Conservation (phyloP, 2,888 invertebrate species). For the Apotomis betuletana region DNA sequence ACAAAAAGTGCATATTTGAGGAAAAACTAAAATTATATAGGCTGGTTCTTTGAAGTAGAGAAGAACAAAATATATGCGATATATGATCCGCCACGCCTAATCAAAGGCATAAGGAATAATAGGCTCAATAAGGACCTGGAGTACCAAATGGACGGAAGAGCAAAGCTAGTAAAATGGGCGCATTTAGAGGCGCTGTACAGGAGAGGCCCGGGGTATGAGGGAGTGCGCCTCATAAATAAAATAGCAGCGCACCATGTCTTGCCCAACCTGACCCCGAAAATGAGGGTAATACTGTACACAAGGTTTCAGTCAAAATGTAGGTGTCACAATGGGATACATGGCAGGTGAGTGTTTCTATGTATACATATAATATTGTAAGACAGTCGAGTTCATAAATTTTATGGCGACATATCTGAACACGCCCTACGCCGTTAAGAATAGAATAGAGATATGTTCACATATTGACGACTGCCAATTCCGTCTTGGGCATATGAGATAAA, state of each 20-base stretch:
- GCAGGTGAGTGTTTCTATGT: constrained; percentile 21
- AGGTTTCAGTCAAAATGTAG: constrained; percentile 43
- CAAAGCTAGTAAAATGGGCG: constrained; percentile 38
- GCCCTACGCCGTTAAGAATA: no score
- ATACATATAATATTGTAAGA: neutral
- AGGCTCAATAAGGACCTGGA: constrained; percentile 38
- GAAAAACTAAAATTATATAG: constrained; percentile 11
- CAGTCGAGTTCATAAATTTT: neutral
- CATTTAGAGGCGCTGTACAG: constrained; percentile 39
- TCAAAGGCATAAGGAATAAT: constrained; percentile 43
- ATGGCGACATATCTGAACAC: no score
- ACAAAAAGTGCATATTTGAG: constrained; percentile 32
- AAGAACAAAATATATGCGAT: constrained; percentile 32
- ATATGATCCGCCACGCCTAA: constrained; percentile 36
- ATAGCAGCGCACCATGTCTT: constrained; percentile 41
- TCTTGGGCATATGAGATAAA: no score
- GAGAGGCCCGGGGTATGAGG: constrained; percentile 35
- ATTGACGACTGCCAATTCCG: no score
- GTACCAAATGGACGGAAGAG: constrained; percentile 32
- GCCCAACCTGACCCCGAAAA: constrained; percentile 42
- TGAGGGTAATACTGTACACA: constrained; percentile 43
- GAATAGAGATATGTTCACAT: no score
- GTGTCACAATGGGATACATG: constrained; percentile 39
- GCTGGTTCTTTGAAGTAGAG: constrained; percentile 22
- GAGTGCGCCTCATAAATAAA: constrained; percentile 37